Evolutionary conservation across 2,888 invertebrate species (phyloP).

Genomic region (Sphaeridia pumilis): DNA sequence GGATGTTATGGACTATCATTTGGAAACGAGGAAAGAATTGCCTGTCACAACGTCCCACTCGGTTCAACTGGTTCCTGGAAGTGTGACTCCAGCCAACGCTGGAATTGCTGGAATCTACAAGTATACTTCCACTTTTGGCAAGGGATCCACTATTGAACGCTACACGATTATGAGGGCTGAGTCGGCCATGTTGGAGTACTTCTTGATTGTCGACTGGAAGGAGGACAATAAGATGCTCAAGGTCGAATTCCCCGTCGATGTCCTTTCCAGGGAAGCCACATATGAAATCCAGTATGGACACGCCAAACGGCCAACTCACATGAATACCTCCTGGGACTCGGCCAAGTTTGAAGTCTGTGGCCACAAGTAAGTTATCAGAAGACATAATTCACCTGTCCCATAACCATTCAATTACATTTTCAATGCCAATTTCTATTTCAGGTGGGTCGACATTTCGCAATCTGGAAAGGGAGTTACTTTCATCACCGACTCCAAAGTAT

Average conservation of each 20-base stretch:
- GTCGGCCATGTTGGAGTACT: conserved; percentile 41
- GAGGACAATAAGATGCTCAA: conserved; percentile 44
- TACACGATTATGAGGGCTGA: conserved; percentile 40
- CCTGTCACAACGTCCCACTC: background rate
- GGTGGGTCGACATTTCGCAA: conserved; percentile 45
- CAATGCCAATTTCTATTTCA: conserved; percentile 11
- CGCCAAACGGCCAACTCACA: conserved; percentile 41
- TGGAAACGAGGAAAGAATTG: conserved; percentile 40
- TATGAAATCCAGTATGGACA: conserved; percentile 45
- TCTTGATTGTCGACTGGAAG: conserved; percentile 42
- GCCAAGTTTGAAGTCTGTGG: conserved; percentile 46
- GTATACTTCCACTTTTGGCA: conserved; percentile 19
- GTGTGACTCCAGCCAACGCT: conserved; percentile 1
- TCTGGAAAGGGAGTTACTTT: conserved; percentile 42
- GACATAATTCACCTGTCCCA: too few species aligned
- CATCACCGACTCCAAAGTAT: conserved; percentile 42
- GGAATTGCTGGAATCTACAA: conserved; percentile 22
- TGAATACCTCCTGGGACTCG: conserved; percentile 46
- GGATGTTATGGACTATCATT: conserved; percentile 47
- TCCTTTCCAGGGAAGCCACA: conserved; percentile 39
- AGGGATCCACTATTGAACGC: conserved; percentile 35
- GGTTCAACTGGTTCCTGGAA: background rate
- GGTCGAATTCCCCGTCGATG: conserved; percentile 42
- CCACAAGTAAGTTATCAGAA: conserved; percentile 41
- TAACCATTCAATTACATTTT: too few species aligned